Conservation (phyloP, 2,888 invertebrate species). For the Alcis repandata region DNA sequence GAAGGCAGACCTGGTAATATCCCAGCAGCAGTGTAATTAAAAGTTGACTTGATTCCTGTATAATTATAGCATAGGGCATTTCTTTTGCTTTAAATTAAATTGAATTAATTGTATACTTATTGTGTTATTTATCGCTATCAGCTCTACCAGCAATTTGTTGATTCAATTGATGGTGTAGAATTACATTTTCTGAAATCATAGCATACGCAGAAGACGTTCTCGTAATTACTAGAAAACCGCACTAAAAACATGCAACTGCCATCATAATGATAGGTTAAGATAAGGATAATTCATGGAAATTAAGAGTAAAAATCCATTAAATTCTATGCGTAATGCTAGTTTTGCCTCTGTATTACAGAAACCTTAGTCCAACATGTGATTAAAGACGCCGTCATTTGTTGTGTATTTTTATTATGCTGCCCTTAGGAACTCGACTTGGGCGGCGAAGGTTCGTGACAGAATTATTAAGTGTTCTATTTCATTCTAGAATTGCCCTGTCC, state of each 20-base stretch:
- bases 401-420: constrained; percentile 13
- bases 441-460: constrained; percentile 21
- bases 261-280: constrained; percentile 14
- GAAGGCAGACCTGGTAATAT: too few relatives aligned
- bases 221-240: constrained; percentile 17
- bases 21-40: too few relatives aligned
- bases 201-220: constrained; percentile 17
- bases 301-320: constrained; percentile 19
- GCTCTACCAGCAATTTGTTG: not conserved
- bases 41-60: too few relatives aligned
- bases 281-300: constrained; percentile 17
- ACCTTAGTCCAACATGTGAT: constrained; percentile 16
- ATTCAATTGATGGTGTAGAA: constrained; percentile 1
- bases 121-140: constrained; percentile 9
- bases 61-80: too few relatives aligned
- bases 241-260: constrained; percentile 17
- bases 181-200: constrained; percentile 11
- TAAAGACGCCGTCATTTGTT: constrained; percentile 1
- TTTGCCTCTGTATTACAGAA: constrained; percentile 19
- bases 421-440: constrained; percentile 16
- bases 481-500: constrained; percentile 17
- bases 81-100: too few relatives aligned
- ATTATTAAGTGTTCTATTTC: constrained; percentile 29
- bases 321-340: constrained; percentile 2
- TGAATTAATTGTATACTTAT: constrained; percentile 5